A percentile compares a stretch with the other conserved stretches of the same genome.
These are phyloP conservation scores for Meloe dianella DNA, from an alignment of 2,888 invertebrate species.

Conservation along the genomic window DNA sequence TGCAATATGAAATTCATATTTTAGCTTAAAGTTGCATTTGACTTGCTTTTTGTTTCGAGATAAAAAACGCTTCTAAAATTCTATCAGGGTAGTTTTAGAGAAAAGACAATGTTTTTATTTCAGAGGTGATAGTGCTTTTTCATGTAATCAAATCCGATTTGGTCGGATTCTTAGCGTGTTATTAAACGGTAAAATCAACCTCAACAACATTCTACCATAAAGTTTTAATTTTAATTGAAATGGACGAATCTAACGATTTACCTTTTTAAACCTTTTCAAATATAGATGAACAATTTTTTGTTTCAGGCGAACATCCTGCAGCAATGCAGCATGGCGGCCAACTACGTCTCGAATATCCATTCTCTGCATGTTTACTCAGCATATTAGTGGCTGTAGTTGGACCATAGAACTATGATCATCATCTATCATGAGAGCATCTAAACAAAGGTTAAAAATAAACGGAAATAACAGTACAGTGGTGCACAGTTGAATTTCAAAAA, in stretches of 20 bases:
- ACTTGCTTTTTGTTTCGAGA: not conserved
- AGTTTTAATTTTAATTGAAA: not conserved
- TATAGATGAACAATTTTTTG: too few species aligned
- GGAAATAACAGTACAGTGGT: conserved; percentile 20
- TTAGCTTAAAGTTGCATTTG: not conserved
- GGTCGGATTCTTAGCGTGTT: not conserved
- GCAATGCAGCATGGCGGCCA: conserved; percentile 85
- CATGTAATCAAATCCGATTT: not conserved
- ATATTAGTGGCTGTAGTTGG: conserved; percentile 68
- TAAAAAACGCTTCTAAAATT: not conserved
- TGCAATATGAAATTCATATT: not conserved
- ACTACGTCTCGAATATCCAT: conserved; percentile 72
- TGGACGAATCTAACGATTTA: too few species aligned
- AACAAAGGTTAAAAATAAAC: conserved; percentile 14
- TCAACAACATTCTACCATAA: not conserved
- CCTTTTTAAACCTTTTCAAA: conserved; percentile 20
- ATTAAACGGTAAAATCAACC: not conserved
- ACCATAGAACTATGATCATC: conserved; percentile 54
- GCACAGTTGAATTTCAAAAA: conserved; percentile 18
- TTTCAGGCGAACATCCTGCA: conserved; percentile 81
- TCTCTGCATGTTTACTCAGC: conserved; percentile 74
- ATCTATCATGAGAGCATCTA: not conserved
- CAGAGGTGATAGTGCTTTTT: not conserved
- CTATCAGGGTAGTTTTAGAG: not conserved
- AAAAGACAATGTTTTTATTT: not conserved